These are phyloP conservation scores for Limnephilus rhombicus DNA, from an alignment of 2,888 invertebrate species.

Conservation along the genomic window DNA sequence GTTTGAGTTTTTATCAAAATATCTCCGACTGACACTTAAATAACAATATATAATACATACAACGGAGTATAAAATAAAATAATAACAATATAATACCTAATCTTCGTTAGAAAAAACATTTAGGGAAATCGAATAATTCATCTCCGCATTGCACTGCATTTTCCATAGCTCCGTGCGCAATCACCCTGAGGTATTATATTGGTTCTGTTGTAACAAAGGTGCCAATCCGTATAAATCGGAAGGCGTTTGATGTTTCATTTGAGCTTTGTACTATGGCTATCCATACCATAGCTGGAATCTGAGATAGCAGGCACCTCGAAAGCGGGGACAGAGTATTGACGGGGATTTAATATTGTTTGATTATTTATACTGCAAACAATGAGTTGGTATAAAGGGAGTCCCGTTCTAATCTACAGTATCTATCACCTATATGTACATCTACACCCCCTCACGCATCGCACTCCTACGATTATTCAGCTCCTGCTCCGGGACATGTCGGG, in stretches of 20 bases:
- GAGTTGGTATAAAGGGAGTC: slow-evolving; percentile 18
- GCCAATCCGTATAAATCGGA: slow-evolving; percentile 29
- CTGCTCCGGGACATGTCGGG: background rate
- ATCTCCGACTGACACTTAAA: background rate
- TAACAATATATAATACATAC: background rate
- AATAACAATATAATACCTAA: too few relatives aligned
- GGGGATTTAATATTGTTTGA: slow-evolving; percentile 57
- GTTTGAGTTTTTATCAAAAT: background rate
- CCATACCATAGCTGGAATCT: background rate
- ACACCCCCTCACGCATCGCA: slow-evolving; percentile 5
- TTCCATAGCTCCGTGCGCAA: background rate
- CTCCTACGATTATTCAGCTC: background rate
- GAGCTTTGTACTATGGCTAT: slow-evolving; percentile 10
- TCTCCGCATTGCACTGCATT: background rate
- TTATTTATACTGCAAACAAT: slow-evolving; percentile 56
- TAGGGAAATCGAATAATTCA: background rate
- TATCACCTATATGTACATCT: slow-evolving; percentile 16
- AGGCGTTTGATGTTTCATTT: slow-evolving; percentile 48
- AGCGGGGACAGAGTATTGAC: slow-evolving; percentile 44
- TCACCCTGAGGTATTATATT: background rate
- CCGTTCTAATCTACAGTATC: background rate
- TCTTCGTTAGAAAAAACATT: background rate
- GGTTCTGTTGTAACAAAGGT: background rate
- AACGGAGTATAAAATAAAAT: background rate
- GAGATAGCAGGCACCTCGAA: background rate